Conservation (phyloP, 2,888 invertebrate species). For the Prenolepis imparis region DNA sequence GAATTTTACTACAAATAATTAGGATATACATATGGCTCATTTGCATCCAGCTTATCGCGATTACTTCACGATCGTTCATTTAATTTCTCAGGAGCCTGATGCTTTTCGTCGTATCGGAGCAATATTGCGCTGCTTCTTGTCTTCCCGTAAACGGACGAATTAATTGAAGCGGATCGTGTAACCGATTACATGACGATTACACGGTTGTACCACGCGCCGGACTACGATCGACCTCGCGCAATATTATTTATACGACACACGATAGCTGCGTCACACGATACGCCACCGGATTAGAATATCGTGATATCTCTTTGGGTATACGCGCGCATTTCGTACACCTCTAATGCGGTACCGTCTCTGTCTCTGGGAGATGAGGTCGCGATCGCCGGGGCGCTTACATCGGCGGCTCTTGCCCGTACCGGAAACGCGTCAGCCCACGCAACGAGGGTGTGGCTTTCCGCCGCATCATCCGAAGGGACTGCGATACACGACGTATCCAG, state of each 20-base stretch:
- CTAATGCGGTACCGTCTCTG: neutral
- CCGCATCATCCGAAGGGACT: slow-evolving; percentile 52
- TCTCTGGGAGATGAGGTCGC: slow-evolving; percentile 36
- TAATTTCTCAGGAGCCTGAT: neutral
- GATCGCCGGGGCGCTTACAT: slow-evolving; percentile 44
- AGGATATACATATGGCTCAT: neutral
- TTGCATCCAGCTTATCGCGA: neutral
- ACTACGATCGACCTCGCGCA: slow-evolving; percentile 30
- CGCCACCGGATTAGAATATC: slow-evolving; percentile 37
- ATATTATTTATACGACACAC: slow-evolving; percentile 48
- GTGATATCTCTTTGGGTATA: slow-evolving; percentile 6
- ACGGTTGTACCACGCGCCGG: slow-evolving; percentile 4
- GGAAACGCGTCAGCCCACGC: slow-evolving; percentile 81
- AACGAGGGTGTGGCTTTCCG: slow-evolving; percentile 80
- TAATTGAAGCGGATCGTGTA: slow-evolving; percentile 39
- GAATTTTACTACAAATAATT: neutral
- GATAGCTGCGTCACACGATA: slow-evolving; percentile 31
- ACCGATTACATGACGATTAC: slow-evolving; percentile 29
- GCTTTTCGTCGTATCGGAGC: neutral
- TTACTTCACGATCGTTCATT: neutral
- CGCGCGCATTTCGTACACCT: neutral
- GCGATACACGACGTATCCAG: slow-evolving; percentile 44
- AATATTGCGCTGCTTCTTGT: slow-evolving; percentile 18
- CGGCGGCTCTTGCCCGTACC: slow-evolving; percentile 56
- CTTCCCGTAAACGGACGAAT: slow-evolving; percentile 8